Conservation (phyloP, 2,797 vertebrate genomes). For the Phaenicophaeus curvirostris region DNA sequence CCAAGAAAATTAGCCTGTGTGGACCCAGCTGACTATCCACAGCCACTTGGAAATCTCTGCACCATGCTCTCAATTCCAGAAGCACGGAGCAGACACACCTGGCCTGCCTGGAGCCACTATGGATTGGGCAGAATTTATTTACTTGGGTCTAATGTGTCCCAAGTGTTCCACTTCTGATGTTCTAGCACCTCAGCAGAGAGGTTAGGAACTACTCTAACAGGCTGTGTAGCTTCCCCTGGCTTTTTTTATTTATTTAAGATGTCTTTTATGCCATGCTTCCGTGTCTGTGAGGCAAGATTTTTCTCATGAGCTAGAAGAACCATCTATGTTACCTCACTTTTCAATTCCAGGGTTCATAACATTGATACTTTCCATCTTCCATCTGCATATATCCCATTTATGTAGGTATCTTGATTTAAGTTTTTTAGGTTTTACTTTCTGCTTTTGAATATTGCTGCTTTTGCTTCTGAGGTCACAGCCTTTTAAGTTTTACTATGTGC, state of each 20-base stretch:
- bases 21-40: conserved; percentile 57
- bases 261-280: conserved; percentile 17
- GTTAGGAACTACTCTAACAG: conserved; percentile 62
- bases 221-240: conserved; percentile 60
- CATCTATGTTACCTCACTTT: conserved; percentile 39
- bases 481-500: conserved; percentile 17
- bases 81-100: conserved; percentile 69
- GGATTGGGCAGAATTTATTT: conserved; percentile 60
- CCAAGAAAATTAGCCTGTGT: conserved; percentile 56
- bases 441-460: conserved; percentile 46
- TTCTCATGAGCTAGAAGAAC: conserved; percentile 35
- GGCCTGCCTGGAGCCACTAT: conserved; percentile 63
- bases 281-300: conserved; percentile 26
- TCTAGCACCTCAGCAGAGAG: conserved; percentile 68
- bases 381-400: conserved; percentile 36
- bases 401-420: conserved; percentile 23
- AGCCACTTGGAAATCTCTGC: conserved; percentile 63
- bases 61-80: conserved; percentile 67
- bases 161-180: conserved; percentile 47
- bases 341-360: background rate
- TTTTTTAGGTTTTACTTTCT: conserved; percentile 2
- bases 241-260: conserved; percentile 38
- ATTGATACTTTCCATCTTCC: background rate
- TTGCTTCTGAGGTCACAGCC: conserved; percentile 21
- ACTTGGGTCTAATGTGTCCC: conserved; percentile 41